These are phyloP conservation scores for Cyanoliseus patagonus DNA, from an alignment of 2,113 vertebrate genomes.

Conservation along the genomic window DNA sequence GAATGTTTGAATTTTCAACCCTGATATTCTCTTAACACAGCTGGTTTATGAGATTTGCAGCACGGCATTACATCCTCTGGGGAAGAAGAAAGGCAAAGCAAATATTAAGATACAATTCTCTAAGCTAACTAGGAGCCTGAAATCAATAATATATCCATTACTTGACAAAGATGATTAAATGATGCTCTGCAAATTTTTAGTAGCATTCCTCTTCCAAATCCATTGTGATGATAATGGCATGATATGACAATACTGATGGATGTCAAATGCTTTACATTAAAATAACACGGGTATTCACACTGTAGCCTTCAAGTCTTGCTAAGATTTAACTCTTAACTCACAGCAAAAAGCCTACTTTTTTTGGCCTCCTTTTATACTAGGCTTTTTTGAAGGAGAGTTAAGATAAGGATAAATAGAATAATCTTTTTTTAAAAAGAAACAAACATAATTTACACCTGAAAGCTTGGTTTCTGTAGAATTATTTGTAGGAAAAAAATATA, in stretches of 20 bases:
- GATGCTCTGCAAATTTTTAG: slow-evolving; percentile 34
- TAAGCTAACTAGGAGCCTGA: slow-evolving; percentile 47
- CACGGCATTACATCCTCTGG: neutral
- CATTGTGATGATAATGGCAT: neutral
- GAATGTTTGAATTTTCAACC: neutral
- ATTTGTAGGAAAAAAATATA: neutral
- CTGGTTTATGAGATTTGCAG: neutral
- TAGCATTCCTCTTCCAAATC: slow-evolving; percentile 45
- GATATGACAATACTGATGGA: neutral
- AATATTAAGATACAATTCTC: slow-evolving; percentile 30
- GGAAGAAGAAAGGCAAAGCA: neutral
- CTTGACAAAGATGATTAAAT: slow-evolving; percentile 67
- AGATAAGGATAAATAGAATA: neutral
- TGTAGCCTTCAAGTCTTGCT: neutral
- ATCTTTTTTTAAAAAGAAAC: neutral
- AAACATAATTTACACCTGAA: neutral
- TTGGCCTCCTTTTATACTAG: neutral
- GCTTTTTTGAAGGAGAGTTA: neutral
- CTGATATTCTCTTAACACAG: neutral
- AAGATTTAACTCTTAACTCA: neutral
- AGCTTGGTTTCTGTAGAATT: neutral
- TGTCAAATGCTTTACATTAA: neutral
- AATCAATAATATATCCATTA: slow-evolving; percentile 54
- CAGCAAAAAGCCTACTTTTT: neutral
- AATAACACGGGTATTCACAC: neutral